Conservation (phyloP, 2,888 invertebrate species). For the Cremastinae sp. region DNA sequence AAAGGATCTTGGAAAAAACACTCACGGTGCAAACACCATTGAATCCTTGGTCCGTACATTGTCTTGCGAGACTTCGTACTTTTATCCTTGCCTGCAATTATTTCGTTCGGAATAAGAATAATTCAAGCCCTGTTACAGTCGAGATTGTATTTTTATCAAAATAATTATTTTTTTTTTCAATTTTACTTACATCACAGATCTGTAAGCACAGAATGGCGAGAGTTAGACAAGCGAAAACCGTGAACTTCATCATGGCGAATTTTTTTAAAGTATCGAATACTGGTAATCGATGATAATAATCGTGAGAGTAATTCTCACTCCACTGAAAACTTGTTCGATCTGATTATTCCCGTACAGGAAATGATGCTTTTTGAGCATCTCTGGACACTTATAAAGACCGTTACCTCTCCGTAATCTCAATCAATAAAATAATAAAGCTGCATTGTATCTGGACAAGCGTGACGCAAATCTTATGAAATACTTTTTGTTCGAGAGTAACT, state of each 20-base stretch:
- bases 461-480: no score
- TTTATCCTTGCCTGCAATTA: not conserved
- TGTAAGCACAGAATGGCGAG: conserved; percentile 5
- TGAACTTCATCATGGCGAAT: not conserved
- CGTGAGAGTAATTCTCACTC: not conserved
- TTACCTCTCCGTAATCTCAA: no score
- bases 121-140: conserved; percentile 5
- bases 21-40: conserved; percentile 8
- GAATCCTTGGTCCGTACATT: conserved; percentile 25
- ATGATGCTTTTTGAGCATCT: not conserved
- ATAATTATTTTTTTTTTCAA: not conserved
- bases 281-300: not conserved
- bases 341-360: not conserved
- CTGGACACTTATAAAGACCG: no score
- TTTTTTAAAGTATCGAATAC: not conserved
- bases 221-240: not conserved
- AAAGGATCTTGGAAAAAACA: not conserved
- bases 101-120: no score
- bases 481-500: no score
- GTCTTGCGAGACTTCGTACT: conserved; percentile 2
- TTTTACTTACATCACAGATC: not conserved
- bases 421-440: no score
- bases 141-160: not conserved
- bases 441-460: no score
- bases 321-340: not conserved